These are phyloP conservation scores for Argyrosomus japonicus DNA, from an alignment of 2,113 vertebrate genomes.

Conservation along the genomic window DNA sequence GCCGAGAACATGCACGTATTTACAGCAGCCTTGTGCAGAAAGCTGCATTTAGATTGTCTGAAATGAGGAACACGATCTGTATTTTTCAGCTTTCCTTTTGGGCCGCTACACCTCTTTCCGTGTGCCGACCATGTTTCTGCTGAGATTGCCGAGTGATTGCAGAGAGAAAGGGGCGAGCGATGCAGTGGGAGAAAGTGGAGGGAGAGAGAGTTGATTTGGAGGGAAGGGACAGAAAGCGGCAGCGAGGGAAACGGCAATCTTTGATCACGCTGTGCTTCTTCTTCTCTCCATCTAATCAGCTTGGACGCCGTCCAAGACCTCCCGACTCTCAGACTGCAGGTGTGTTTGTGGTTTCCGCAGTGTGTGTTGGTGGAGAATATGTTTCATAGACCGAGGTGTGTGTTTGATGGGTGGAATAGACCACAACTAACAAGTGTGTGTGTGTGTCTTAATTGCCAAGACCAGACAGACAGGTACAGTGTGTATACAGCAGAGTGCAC, in stretches of 20 bases:
- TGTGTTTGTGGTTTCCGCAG: constrained; percentile 3
- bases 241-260: constrained; percentile 15
- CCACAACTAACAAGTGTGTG: too few species aligned
- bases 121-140: neutral
- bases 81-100: neutral
- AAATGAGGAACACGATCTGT: neutral
- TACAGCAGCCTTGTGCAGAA: neutral
- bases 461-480: constrained; percentile 35
- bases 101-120: neutral
- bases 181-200: neutral
- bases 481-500: constrained; percentile 28
- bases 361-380: neutral
- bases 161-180: constrained; percentile 1
- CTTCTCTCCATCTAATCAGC: constrained; percentile 47
- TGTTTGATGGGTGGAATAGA: neutral
- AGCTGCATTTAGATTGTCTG: neutral
- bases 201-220: constrained; percentile 3
- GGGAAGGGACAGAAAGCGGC: neutral
- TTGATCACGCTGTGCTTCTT: constrained; percentile 37
- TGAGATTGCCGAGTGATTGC: neutral
- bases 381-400: neutral
- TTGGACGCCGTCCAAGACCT: constrained; percentile 41
- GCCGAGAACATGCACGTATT: neutral
- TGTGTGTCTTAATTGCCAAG: neutral
- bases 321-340: neutral